A percentile compares a stretch with the other conserved stretches of the same genome.
Evolutionary conservation across 1,140 invertebrate species (phyloP).

Genomic region (Ylistrum balloti): DNA sequence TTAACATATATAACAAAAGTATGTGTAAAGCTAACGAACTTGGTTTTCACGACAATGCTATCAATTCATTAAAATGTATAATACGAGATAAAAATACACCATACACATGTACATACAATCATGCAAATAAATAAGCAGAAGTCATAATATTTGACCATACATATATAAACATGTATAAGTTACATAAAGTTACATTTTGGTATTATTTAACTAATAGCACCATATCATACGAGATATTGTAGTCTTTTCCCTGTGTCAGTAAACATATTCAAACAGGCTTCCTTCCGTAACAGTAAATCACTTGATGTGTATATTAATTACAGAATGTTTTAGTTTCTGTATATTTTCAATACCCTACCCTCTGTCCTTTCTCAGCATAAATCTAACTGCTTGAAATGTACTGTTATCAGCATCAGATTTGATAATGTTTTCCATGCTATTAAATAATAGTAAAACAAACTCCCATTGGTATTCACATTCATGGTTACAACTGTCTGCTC

Average conservation of each 20-base stretch:
- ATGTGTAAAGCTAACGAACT: not conserved
- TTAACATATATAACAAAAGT: not conserved
- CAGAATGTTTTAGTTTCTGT: too few species aligned
- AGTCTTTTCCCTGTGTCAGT: conserved; percentile 20
- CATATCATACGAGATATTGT: not conserved
- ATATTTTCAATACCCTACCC: too few species aligned
- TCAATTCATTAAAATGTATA: not conserved
- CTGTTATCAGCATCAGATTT: too few species aligned
- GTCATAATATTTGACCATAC: not conserved
- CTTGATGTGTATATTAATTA: not conserved
- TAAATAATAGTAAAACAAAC: too few species aligned
- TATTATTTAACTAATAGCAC: conserved; percentile 16
- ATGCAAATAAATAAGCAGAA: conserved; percentile 40
- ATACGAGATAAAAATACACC: conserved; percentile 3
- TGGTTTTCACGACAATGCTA: not conserved
- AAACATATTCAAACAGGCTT: not conserved
- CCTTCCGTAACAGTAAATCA: not conserved
- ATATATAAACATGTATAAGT: not conserved
- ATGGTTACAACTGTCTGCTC: too few species aligned
- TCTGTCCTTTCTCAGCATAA: not conserved
- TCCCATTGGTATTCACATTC: too few species aligned
- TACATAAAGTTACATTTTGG: conserved; percentile 30
- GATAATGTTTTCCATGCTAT: too few species aligned
- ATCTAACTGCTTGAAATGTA: not conserved
- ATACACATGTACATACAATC: conserved; percentile 35